phyloP scores from a whole-genome alignment of 2,113 vertebrate genomes.

The Phalacrocorax carbo region DNA sequence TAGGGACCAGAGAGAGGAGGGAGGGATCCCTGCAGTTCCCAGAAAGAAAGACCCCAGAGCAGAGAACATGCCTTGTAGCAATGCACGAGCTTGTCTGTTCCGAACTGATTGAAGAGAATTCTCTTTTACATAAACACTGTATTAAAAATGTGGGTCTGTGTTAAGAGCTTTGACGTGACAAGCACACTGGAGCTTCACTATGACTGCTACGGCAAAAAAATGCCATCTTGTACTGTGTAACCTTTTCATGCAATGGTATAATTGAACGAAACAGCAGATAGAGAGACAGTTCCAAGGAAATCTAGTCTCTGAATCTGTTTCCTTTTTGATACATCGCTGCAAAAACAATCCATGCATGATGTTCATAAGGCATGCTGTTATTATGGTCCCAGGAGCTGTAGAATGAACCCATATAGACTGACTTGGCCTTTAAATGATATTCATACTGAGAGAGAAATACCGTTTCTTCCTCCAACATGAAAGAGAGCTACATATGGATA shows the following conservation, averaged over 20 bases:
- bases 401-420: not conserved
- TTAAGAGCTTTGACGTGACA: constrained; percentile 12
- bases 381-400: constrained; percentile 5
- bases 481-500: not conserved
- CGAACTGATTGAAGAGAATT: constrained; percentile 10
- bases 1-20: not conserved
- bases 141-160: not conserved
- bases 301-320: not conserved
- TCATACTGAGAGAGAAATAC: not conserved
- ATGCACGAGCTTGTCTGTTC: not conserved
- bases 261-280: not conserved
- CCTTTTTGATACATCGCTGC: not conserved
- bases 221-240: not conserved
- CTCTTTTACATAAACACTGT: not conserved
- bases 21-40: not conserved
- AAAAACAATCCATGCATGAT: constrained; percentile 25
- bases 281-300: constrained; percentile 14
- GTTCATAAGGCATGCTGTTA: constrained; percentile 37
- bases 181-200: not conserved
- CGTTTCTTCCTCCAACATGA: not conserved
- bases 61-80: constrained; percentile 9
- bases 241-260: constrained; percentile 28
- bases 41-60: not conserved
- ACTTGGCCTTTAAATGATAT: constrained; percentile 13
- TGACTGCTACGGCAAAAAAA: not conserved